These are phyloP conservation scores for Drosophila malerkotliana DNA, from an alignment of 1,140 invertebrate species.

Conservation along the genomic window DNA sequence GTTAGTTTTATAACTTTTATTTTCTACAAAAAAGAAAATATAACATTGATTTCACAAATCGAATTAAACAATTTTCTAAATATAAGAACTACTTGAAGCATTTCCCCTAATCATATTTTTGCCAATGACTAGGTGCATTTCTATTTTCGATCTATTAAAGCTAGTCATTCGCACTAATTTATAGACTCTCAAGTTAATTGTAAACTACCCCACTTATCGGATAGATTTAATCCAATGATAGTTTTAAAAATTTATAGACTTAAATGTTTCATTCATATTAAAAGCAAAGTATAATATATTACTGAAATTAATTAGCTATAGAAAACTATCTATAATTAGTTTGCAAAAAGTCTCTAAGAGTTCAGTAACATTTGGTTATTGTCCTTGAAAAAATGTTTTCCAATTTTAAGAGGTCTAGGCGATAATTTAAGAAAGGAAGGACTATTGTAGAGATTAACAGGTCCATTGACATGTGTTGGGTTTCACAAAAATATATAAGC, in stretches of 20 bases:
- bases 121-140: constrained; percentile 43
- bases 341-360: background rate
- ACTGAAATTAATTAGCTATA: background rate
- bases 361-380: constrained; percentile 17
- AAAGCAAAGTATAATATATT: background rate
- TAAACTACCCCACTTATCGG: constrained; percentile 17
- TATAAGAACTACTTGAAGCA: constrained; percentile 27
- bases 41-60: background rate
- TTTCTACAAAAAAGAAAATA: no score
- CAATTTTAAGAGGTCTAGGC: background rate
- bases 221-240: constrained; percentile 50
- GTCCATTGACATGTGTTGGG: background rate
- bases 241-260: constrained; percentile 6
- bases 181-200: constrained; percentile 34
- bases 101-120: constrained; percentile 22
- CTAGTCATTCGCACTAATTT: constrained; percentile 54
- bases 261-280: constrained; percentile 10
- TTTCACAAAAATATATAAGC: background rate
- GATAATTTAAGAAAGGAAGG: no score
- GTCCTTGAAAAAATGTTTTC: constrained; percentile 19
- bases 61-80: constrained; percentile 19
- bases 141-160: constrained; percentile 33
- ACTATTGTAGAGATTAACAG: no score
- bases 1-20: no score
- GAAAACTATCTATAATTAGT: background rate